phyloP scores from a whole-genome alignment of 1,140 invertebrate species.

The Acromyrmex heyeri region DNA sequence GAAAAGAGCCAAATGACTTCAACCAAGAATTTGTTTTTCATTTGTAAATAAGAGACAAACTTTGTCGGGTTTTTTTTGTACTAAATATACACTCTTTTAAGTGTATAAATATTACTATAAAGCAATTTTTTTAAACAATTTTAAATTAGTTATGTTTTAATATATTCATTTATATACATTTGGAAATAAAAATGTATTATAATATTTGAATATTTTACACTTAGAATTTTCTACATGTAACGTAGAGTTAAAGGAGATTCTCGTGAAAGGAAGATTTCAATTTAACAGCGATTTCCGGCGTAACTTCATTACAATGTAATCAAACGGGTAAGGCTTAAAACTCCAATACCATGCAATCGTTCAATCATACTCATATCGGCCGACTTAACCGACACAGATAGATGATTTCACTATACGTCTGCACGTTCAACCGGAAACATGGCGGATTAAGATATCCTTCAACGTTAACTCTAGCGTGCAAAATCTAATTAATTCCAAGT shows the following conservation, averaged over 20 bases:
- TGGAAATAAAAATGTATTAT: neutral
- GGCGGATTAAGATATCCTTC: constrained; percentile 51
- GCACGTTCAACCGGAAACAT: constrained; percentile 28
- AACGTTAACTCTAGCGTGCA: constrained; percentile 48
- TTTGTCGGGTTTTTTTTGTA: neutral
- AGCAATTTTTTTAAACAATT: neutral
- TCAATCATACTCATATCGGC: constrained; percentile 52
- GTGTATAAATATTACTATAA: neutral
- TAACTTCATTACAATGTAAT: constrained; percentile 24
- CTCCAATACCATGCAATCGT: constrained; percentile 13
- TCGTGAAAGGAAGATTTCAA: neutral
- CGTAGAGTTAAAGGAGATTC: neutral
- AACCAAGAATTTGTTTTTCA: neutral
- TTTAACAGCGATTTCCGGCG: neutral
- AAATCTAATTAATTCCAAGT: constrained; percentile 62
- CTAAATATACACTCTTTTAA: neutral
- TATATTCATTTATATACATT: neutral
- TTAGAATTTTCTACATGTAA: neutral
- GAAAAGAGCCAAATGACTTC: neutral
- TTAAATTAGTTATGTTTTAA: neutral
- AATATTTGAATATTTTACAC: neutral
- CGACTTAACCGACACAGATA: constrained; percentile 38
- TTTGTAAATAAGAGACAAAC: neutral
- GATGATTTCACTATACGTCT: constrained; percentile 27
- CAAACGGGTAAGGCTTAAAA: constrained; percentile 31